Conservation (phyloP, 2,888 invertebrate species). For the Amaurobius ferox region DNA sequence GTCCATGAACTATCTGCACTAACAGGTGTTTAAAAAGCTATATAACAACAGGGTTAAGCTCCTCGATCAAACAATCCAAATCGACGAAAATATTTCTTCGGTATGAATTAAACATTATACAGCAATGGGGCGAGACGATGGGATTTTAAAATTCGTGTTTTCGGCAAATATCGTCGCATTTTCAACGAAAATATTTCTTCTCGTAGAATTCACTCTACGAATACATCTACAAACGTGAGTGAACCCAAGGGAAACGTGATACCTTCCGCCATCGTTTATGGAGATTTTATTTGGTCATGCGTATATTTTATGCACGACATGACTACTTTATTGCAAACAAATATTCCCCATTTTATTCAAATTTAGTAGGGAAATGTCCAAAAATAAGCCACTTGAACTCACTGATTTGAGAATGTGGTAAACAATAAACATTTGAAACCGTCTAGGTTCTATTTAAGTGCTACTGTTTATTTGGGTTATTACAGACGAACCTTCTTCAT, state of each 20-base stretch:
- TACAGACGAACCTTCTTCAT: no score
- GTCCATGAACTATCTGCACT: no score
- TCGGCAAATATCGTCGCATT: not conserved
- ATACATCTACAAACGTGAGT: not conserved
- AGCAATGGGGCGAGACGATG: not conserved
- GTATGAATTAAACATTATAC: not conserved
- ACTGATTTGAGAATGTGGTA: not conserved
- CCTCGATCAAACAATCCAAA: not conserved
- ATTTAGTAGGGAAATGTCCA: not conserved
- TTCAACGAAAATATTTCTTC: not conserved
- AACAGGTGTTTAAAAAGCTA: no score
- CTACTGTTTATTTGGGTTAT: no score
- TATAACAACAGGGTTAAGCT: no score
- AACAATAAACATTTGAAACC: no score
- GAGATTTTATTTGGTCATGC: not conserved
- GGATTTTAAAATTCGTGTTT: not conserved
- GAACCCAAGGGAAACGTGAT: not conserved
- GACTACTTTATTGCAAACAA: not conserved
- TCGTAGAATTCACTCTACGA: not conserved
- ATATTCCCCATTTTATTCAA: not conserved
- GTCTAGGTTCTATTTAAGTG: no score
- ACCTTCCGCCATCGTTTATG: not conserved
- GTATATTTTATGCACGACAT: constrained; percentile 7
- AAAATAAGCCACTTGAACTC: not conserved
- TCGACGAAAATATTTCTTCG: not conserved